Evolutionary conservation across 2,888 invertebrate genomes (phyloP), one percentile per base, ranked within the genome.

Genomic region (Alviniconcha strummeri): DNA sequence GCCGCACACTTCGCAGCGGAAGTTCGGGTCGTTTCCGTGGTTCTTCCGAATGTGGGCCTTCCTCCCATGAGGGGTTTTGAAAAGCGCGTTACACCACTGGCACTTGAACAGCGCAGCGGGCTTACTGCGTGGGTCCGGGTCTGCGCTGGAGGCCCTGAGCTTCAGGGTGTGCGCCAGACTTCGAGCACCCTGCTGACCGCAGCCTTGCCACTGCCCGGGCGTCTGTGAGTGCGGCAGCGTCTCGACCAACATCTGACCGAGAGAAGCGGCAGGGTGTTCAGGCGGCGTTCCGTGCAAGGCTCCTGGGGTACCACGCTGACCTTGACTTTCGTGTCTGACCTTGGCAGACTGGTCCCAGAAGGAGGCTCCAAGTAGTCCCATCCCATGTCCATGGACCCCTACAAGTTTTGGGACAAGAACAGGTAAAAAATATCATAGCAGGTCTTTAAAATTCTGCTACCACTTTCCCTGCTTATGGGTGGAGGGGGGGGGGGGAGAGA

Each of bases 1-100:
- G 52, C 82, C 81, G 64, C 85, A 85, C 9, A 85, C 55, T 52
- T 80, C 82, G 19, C 85, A 85, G 1, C 81, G 78, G 74, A 79
- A 85, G 5, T 67, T 36, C 4, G 83, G 85, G 69, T 79, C 74
- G 71, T 83, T 80, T 36, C 64, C 52, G 75, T 85, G 85, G n/a
- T 82, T 79, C 56, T 85, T 83, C 17, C 83, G 78, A 71, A 83
- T 71, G 57, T 85, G 85, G 36, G 15, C 57, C 13, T 80, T 74
- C 17, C 80, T 55, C 36, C 85, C 81, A 9, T 72, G 72, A 74
- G 19, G 9, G 8, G 75, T 81, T 60, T 75, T 71, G 36, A 81
- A 81, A 11, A 17, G 11, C n/a, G 81, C 75, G 9, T 57, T 72
- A 13, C 81, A 81, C 81, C 64, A 64, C 75, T 75, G 71, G 54